Evolutionary conservation across 2,113 vertebrate genomes (phyloP), one percentile per base, ranked within the genome.

Genomic region (Syngnathus scovelli): DNA sequence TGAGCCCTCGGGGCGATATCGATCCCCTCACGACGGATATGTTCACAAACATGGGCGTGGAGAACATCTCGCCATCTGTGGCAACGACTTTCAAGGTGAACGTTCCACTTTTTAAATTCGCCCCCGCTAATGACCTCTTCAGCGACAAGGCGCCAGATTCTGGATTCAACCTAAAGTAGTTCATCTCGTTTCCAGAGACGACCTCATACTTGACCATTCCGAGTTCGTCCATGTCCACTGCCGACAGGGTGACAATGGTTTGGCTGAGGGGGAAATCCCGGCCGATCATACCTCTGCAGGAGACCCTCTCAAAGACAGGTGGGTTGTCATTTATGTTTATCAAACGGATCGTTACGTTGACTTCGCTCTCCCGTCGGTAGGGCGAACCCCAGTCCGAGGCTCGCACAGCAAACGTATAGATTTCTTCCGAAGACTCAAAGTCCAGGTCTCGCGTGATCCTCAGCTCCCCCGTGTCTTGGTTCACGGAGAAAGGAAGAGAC

Each of bases 311-410:
- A 88, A 99, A 98, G 60, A 96, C 87, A 4, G 97, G 97, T 43
- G 88, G 92, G 81, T 99, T 98, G 87, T 99, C 97, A 0, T 99
- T 99, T 61, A 95, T 87, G 41, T 99, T 99, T 41, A 93, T 87
- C 54, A 99, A 75, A 66, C 91, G 90, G 61, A 98, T 86, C 0
- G 95, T 98, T 65, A 99, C 92, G 44, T 98, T 98, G 19, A 95
- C 95, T 70, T 99, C 96, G 0, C 83, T 96, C 81, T 99, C 97
- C 0, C 94, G 92, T 68, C 97, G 92, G 72, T 96, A 98, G 0
- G 97, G 97, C 0, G 94, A 94, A 23, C 97, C 97, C 95, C 97
- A 98, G 78, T 99, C 97, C 0, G 97, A 98, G 27, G 95, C 96
- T 61, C 97, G 89, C 19, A 99, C 93, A 0, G 90, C 81, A 67